These are phyloP conservation scores for Nesogale talazaci DNA, from an alignment of 2,113 vertebrate species.

Conservation along the genomic window DNA sequence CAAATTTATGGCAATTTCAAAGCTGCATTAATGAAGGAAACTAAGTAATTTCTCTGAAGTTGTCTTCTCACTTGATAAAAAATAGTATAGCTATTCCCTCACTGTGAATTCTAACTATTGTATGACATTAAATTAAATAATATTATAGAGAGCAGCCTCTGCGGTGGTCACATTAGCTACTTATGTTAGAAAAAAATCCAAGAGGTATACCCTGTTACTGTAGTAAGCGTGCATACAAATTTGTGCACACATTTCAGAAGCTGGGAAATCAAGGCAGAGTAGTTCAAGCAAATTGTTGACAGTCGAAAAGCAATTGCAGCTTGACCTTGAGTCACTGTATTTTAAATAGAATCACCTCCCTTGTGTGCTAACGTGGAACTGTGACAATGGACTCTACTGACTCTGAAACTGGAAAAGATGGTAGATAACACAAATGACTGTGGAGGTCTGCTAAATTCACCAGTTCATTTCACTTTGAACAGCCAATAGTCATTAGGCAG, in stretches of 20 bases:
- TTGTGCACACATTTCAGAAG: not conserved
- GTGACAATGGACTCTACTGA: conserved; percentile 51
- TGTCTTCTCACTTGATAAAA: not conserved
- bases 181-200: conserved; percentile 30
- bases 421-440: conserved; percentile 40
- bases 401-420: conserved; percentile 32
- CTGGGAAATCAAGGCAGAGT: conserved; percentile 25
- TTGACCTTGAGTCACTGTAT: not conserved
- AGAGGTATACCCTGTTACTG: not conserved
- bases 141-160: not conserved
- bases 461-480: conserved; percentile 71
- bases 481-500: conserved; percentile 66
- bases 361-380: not conserved
- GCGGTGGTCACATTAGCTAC: not conserved
- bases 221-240: not conserved
- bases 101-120: not conserved
- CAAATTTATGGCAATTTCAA: not conserved
- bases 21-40: not conserved
- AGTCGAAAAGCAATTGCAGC: not conserved
- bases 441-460: conserved; percentile 38
- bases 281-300: not conserved
- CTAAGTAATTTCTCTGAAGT: not conserved
- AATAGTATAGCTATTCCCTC: not conserved
- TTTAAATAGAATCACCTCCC: not conserved
- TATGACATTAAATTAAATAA: not conserved